These are phyloP conservation scores for Philhelius pedissequus DNA, from an alignment of 2,888 invertebrate species.

Conservation along the genomic window DNA sequence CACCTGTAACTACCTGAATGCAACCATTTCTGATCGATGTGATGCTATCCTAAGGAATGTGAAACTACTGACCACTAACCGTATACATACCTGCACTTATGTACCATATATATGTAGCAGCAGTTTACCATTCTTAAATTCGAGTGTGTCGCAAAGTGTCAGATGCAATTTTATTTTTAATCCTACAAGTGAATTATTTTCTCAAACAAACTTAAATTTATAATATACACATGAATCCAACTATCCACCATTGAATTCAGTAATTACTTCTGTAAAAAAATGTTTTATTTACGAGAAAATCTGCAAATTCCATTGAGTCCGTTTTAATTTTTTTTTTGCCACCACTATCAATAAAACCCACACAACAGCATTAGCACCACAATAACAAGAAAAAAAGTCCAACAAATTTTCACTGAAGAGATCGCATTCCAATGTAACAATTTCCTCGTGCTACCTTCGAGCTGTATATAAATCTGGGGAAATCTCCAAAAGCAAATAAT, in stretches of 20 bases:
- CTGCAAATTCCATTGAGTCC: conserved; percentile 39
- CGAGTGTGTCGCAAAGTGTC: conserved; percentile 49
- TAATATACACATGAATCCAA: not conserved
- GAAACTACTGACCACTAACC: conserved; percentile 47
- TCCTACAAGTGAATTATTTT: not conserved
- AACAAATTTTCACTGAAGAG: conserved; percentile 28
- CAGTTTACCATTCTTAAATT: conserved; percentile 51
- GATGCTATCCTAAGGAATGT: conserved; percentile 47
- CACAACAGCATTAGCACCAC: conserved; percentile 41
- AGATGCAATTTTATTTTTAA: conserved; percentile 32
- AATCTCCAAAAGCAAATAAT: not conserved
- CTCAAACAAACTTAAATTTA: not conserved
- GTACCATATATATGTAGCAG: conserved; percentile 39
- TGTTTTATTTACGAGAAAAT: not conserved
- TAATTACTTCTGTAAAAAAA: not conserved
- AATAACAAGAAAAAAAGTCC: conserved; percentile 57
- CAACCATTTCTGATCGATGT: conserved; percentile 18
- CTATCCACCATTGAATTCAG: not conserved
- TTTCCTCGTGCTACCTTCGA: conserved; percentile 36
- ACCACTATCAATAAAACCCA: conserved; percentile 58
- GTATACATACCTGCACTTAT: conserved; percentile 47
- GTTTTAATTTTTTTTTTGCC: not conserved
- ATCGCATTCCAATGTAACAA: conserved; percentile 47
- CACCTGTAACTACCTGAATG: conserved; percentile 22
- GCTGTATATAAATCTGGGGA: not conserved